Base-by-base conservation (phyloP, 2,113 vertebrate genomes). In the Nannobrachium achirus region DNA sequence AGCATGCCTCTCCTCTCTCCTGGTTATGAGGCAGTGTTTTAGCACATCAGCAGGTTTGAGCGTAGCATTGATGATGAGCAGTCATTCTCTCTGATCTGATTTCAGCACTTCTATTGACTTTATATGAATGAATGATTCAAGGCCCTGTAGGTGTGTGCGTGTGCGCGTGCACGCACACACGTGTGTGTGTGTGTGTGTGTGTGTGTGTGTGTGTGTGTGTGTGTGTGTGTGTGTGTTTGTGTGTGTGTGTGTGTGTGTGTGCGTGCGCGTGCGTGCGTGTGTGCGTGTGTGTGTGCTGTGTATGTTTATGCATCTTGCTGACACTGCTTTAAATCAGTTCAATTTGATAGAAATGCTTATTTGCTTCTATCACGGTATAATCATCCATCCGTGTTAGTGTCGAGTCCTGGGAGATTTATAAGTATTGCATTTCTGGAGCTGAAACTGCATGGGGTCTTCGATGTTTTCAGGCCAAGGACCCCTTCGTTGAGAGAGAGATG, bases 311-410 rank as follows among this genome's bases (percentile, higher is more conserved):
- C 11, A 56, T 56, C 48, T 66, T 7, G 11, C 39, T 60, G 53
- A 63, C 42, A 7, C 19, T 20, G 38, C 50, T 76, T 79, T 71
- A 56, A 67, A 69, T 65, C 40, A 56, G 33, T 33, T 58, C 56
- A 61, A 67, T 69, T 73, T 70, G 63, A 66, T 44, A 56, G 7
- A 69, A 72, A 67, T 73, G 73, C 16, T 57, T 75, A 66, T 65
- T 69, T 11, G 2, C 42, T 58, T 71, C 42, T 6, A 11, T 53
- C 38, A 6, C 66, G 8, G 25, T 46, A n/a, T n/a, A 66, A 57
- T 46, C 45, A 75, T 83, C 51, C 9, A 10, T 79, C 41, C 39
- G 45, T 6, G 66, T 76, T 72, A 55, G 61, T 49, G 69, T 75
- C 56, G 56, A 20, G 60, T 69, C 50, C 4, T 8, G 10, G 67